These are phyloP conservation scores for Troides helena DNA, from an alignment of 2,888 invertebrate species.

Conservation along the genomic window DNA sequence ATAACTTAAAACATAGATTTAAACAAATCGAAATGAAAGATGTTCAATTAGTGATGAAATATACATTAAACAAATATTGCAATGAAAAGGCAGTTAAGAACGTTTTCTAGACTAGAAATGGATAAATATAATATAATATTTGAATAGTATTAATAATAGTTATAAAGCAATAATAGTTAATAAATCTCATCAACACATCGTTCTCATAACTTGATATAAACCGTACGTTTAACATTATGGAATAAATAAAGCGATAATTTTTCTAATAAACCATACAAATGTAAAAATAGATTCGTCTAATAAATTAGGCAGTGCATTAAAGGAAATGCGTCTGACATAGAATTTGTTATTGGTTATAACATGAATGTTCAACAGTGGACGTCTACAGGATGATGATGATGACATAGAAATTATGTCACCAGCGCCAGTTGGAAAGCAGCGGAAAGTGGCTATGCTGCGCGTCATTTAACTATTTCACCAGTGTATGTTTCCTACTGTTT, in stretches of 20 bases:
- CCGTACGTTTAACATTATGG: not conserved
- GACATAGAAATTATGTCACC: not conserved
- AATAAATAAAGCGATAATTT: not conserved
- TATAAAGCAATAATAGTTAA: not conserved
- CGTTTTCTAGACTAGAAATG: constrained; percentile 6
- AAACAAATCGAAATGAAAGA: not conserved
- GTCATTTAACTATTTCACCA: no score
- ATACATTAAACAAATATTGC: constrained; percentile 18
- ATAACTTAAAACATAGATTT: constrained; percentile 11
- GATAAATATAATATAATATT: not conserved
- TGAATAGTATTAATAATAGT: not conserved
- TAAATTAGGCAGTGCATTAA: not conserved
- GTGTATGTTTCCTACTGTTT: no score
- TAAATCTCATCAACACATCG: not conserved
- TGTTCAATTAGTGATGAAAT: constrained; percentile 6
- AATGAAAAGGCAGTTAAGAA: constrained; percentile 27
- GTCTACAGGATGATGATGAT: not conserved
- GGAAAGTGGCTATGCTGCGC: no score
- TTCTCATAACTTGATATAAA: not conserved
- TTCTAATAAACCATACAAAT: not conserved
- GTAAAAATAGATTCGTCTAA: not conserved
- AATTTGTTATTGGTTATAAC: no score
- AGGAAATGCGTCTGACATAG: not conserved
- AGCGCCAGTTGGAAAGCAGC: no score
- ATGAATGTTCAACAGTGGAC: no score